Conservation (phyloP, 2,797 vertebrate species). For the Protonibea diacanthus region DNA sequence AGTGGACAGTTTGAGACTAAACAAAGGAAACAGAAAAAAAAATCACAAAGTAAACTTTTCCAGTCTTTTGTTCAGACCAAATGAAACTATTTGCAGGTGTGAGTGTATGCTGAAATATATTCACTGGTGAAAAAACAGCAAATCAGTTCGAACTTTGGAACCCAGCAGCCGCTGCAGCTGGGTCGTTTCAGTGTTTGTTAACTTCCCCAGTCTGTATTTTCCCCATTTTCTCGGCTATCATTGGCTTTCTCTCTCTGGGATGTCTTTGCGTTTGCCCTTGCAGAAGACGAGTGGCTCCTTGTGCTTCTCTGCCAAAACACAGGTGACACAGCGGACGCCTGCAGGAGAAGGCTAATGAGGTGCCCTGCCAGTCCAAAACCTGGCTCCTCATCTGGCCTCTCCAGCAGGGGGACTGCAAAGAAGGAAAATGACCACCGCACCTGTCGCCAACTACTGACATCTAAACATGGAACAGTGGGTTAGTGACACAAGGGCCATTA, state of each 20-base stretch:
- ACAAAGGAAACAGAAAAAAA: conserved; percentile 23
- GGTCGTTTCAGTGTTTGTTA: conserved; percentile 38
- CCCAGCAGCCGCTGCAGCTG: conserved; percentile 13
- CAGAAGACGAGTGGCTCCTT: conserved; percentile 31
- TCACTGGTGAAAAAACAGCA: conserved; percentile 9
- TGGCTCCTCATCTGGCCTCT: conserved; percentile 46
- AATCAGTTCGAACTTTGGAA: background rate
- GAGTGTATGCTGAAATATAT: conserved; percentile 1
- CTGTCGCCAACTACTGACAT: conserved; percentile 23
- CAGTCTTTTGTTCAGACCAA: conserved; percentile 7
- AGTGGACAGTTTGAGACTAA: conserved; percentile 3
- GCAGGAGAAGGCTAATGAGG: conserved; percentile 64
- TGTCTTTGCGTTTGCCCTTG: conserved; percentile 44
- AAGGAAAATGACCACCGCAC: background rate
- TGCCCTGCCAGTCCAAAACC: conserved; percentile 45
- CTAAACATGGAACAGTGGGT: background rate
- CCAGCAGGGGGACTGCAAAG: conserved; percentile 39
- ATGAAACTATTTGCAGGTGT: conserved; percentile 16
- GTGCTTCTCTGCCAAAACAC: conserved; percentile 37
- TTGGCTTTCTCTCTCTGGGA: background rate
- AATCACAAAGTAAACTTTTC: conserved; percentile 14
- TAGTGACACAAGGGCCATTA: background rate
- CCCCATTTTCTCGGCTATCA: background rate
- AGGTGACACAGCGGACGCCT: conserved; percentile 47
- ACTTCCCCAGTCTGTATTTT: conserved; percentile 7